Base-by-base conservation (phyloP, 1,140 invertebrate genomes). In the Chelonus insularis region DNA sequence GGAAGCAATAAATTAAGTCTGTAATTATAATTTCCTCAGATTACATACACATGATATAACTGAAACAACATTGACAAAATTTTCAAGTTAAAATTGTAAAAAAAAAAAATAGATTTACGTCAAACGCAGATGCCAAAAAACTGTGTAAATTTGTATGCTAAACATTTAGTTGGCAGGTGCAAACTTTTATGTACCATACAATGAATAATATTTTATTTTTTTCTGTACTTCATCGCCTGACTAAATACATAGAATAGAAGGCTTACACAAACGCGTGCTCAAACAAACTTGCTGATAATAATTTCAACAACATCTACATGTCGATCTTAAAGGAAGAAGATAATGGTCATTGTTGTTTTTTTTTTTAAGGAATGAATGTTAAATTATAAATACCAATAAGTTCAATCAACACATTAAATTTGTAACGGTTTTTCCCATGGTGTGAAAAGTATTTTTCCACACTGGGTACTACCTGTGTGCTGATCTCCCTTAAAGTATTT, bases 401-500 rank as follows among this genome's bases (percentile, higher is more conserved):
- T n/a, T n/a, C n/a, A n/a, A n/a, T n/a, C n/a, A n/a, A n/a, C n/a
- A n/a, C n/a, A n/a, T n/a, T n/a, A n/a, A n/a, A n/a, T n/a, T n/a
- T n/a, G n/a, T n/a, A n/a, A n/a, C n/a, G n/a, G n/a, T n/a, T n/a
- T n/a, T n/a, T n/a, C 9, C 2, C 14, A 32, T 36, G 6, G 12
- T 21, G 56, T 54, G 9, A 21, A 60, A 66, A n/a, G 14, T 39
- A 3, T 4, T 14, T n/a, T 9, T 11, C 12, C n/a, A n/a, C 14
- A 4, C 37, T 14, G n/a, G 37, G 14, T 14, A n/a, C 14, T 5
- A 14, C 14, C 37, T 39, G 14, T 3, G 14, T 39, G 14, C 64
- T 71, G n/a, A 62, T 50, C 41, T 64, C 51, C 51, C 48, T 43
- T 50, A 47, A 45, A 25, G 41, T 14, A 39, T 11, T n/a, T 52